Evolutionary conservation across 2,888 invertebrate species (phyloP).

Genomic region (Mimachlamys varia): DNA sequence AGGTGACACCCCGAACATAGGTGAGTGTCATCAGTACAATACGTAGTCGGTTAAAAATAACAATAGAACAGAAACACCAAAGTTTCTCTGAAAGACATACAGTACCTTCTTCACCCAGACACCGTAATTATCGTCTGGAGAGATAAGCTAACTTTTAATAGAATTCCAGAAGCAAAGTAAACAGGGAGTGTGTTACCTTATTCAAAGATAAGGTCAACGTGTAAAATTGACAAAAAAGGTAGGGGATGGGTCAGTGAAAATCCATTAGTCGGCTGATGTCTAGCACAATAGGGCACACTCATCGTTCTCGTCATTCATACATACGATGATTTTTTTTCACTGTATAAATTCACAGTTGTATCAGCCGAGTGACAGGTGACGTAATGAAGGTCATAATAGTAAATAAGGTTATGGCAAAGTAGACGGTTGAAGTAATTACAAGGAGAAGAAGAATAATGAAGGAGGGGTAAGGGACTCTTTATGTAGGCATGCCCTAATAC

Average conservation of each 20-base stretch:
- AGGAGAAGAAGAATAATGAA: too few relatives aligned
- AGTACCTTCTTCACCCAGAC: neutral
- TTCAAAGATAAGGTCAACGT: neutral
- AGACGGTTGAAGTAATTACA: too few relatives aligned
- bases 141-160: constrained; percentile 12
- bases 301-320: neutral
- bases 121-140: constrained; percentile 10
- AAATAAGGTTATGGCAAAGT: too few relatives aligned
- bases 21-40: constrained; percentile 8
- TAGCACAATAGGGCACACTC: neutral
- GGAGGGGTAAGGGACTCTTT: too few relatives aligned
- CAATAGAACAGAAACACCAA: neutral
- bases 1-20: neutral
- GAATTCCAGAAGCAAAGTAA: neutral
- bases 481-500: too few relatives aligned
- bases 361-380: too few relatives aligned
- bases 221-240: neutral
- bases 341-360: too few relatives aligned
- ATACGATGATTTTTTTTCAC: too few relatives aligned
- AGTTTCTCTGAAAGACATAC: neutral
- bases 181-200: neutral
- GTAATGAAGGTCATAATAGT: too few relatives aligned
- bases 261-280: neutral
- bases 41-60: constrained; percentile 1
- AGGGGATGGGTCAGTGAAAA: neutral